Evolutionary conservation across 2,797 vertebrate genomes (phyloP).

Genomic region (Trachurus trachurus): DNA sequence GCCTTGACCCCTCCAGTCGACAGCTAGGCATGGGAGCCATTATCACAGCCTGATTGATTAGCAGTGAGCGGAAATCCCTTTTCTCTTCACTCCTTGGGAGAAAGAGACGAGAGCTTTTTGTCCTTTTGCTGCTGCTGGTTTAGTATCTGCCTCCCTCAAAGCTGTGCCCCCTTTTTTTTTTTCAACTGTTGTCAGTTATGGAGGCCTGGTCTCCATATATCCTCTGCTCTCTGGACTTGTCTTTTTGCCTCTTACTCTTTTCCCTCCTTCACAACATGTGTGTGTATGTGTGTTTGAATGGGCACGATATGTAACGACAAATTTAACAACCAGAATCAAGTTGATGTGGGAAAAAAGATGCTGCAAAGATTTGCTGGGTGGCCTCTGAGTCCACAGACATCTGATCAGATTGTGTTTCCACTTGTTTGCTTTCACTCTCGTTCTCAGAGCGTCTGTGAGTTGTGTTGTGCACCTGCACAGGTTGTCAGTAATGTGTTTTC

Average conservation of each 20-base stretch:
- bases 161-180: constrained; percentile 31
- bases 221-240: constrained; percentile 21
- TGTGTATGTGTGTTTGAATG: neutral
- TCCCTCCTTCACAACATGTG: neutral
- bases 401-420: constrained; percentile 27
- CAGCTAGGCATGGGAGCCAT: constrained; percentile 88
- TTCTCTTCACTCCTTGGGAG: constrained; percentile 75
- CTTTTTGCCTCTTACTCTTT: neutral
- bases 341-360: constrained; percentile 13
- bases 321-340: constrained; percentile 17
- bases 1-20: constrained; percentile 88
- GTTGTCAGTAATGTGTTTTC: constrained; percentile 25
- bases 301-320: neutral
- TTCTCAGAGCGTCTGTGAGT: neutral
- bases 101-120: constrained; percentile 75
- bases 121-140: constrained; percentile 76
- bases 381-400: constrained; percentile 17
- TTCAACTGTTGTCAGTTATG: constrained; percentile 53
- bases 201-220: constrained; percentile 52
- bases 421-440: neutral
- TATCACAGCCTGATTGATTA: constrained; percentile 91
- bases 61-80: constrained; percentile 88
- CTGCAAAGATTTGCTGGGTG: constrained; percentile 14
- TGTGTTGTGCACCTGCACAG: constrained; percentile 51
- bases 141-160: constrained; percentile 61